These are phyloP conservation scores for Siphamia tubifer DNA, from an alignment of 2,113 vertebrate species.

Conservation along the genomic window DNA sequence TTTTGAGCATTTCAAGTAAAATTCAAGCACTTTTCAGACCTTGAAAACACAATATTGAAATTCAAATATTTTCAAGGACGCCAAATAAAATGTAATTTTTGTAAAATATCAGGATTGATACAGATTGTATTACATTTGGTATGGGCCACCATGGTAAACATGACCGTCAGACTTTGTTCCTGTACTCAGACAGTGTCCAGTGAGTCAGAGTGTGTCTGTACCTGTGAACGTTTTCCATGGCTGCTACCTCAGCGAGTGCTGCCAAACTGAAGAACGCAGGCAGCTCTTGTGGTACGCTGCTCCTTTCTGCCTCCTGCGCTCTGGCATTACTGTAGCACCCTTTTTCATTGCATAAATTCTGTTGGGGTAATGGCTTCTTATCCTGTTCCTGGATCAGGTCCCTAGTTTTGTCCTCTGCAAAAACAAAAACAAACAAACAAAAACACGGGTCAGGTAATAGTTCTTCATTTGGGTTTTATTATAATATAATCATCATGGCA, in stretches of 20 bases:
- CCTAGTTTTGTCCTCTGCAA: slow-evolving; percentile 87
- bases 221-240: slow-evolving; percentile 99
- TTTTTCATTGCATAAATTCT: slow-evolving; percentile 85
- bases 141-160: no score
- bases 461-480: no score
- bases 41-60: no score
- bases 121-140: no score
- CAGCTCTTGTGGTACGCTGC: slow-evolving; percentile 77
- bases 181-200: neutral
- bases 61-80: no score
- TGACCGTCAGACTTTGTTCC: no score
- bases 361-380: slow-evolving; percentile 82
- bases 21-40: no score
- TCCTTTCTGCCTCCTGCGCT: slow-evolving; percentile 80
- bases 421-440: no score
- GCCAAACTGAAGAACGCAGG: slow-evolving; percentile 95
- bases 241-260: slow-evolving; percentile 99
- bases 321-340: slow-evolving; percentile 75
- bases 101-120: no score
- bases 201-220: slow-evolving; percentile 37
- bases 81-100: no score
- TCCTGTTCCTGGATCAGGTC: slow-evolving; percentile 85
- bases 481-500: no score
- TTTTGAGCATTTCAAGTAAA: no score
- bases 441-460: neutral